phyloP scores from a whole-genome alignment of 2,113 vertebrate genomes.

The Indicator indicator region DNA sequence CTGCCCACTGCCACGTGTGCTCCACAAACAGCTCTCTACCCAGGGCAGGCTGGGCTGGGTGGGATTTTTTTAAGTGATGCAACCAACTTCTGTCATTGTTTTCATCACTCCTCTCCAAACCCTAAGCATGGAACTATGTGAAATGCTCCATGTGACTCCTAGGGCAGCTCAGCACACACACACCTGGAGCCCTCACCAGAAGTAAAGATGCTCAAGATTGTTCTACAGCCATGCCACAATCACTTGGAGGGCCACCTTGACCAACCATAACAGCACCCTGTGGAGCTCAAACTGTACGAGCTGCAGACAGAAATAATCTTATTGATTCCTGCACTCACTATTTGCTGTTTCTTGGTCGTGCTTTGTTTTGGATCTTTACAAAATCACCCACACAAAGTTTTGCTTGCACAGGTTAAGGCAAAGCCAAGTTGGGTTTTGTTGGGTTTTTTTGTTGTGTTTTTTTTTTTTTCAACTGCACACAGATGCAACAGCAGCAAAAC shows the following conservation, averaged over 20 bases:
- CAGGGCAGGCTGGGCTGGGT: neutral
- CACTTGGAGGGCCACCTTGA: neutral
- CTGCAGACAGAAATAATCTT: neutral
- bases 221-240: fast-evolving
- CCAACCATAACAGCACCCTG: neutral
- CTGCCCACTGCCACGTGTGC: fast-evolving
- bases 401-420: neutral
- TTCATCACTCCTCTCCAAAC: neutral
- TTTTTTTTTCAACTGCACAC: neutral
- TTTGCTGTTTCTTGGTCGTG: neutral
- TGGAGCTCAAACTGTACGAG: fast-evolving
- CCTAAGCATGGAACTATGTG: neutral
- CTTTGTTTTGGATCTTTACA: neutral
- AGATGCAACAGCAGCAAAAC: neutral
- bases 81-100: fast-evolving
- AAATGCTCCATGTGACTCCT: fast-evolving
- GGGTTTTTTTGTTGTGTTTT: too few relatives aligned
- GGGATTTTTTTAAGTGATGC: neutral
- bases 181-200: neutral
- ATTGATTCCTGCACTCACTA: fast-evolving
- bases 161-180: neutral
- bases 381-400: neutral
- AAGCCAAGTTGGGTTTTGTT: fast-evolving
- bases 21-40: neutral
- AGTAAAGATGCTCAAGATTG: fast-evolving